Evolutionary conservation across 2,113 vertebrate genomes (phyloP).

Genomic region (Rhinolophus ferrumequinum): DNA sequence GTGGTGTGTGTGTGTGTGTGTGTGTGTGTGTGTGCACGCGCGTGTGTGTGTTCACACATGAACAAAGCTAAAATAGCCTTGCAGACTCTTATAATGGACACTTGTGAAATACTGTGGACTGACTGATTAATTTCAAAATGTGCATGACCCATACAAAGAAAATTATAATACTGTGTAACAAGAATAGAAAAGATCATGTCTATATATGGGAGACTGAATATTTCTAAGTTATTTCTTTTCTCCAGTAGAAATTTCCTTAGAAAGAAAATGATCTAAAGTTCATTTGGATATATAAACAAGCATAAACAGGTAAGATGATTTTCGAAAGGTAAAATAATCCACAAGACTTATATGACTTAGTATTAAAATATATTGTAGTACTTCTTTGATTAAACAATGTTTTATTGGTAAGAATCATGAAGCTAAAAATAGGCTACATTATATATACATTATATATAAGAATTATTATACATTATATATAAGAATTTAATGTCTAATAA

Average conservation of each 20-base stretch:
- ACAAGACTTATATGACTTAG: not conserved
- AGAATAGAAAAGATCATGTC: not conserved
- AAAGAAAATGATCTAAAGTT: conserved; percentile 6
- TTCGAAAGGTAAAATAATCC: not conserved
- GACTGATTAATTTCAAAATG: not conserved
- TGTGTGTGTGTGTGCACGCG: not conserved
- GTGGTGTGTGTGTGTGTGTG: not conserved
- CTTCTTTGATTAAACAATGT: not conserved
- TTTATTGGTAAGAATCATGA: not conserved
- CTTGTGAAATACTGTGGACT: not conserved
- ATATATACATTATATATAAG: not conserved
- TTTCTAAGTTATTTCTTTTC: not conserved
- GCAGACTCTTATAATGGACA: not conserved
- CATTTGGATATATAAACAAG: not conserved
- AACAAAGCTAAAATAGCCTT: not conserved
- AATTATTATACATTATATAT: not conserved
- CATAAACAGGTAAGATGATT: not conserved
- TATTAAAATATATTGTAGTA: not conserved
- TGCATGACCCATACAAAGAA: not conserved
- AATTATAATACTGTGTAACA: not conserved
- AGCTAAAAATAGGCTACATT: not conserved
- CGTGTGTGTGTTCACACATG: not conserved
- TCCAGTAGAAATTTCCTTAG: not conserved
- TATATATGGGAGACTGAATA: not conserved
- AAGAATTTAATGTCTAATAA: not conserved